Conservation (phyloP, 2,888 invertebrate genomes). For the Dynastes hyllus region DNA sequence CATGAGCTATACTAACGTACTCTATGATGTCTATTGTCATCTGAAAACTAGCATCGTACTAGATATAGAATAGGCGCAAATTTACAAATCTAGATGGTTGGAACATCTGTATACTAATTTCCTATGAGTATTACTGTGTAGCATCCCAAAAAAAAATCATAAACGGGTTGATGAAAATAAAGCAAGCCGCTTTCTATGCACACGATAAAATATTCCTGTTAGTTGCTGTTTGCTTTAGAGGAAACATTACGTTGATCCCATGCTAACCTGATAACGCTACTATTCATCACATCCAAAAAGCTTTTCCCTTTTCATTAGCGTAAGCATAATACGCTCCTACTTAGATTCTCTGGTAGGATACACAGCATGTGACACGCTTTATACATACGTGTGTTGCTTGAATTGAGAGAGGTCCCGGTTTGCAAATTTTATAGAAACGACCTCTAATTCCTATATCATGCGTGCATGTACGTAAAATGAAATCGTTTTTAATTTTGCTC, state of each 20-base stretch:
- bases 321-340: neutral
- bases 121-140: too few relatives aligned
- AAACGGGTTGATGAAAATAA: neutral
- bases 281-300: neutral
- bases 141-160: too few relatives aligned
- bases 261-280: neutral
- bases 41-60: too few relatives aligned
- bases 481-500: conserved; percentile 29
- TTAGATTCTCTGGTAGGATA: neutral
- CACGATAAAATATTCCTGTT: neutral
- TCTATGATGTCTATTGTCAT: too few relatives aligned
- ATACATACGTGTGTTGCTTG: neutral
- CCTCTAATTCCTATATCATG: conserved; percentile 2
- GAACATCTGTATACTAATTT: too few relatives aligned
- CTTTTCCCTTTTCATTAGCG: neutral
- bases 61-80: too few relatives aligned
- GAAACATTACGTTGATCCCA: neutral
- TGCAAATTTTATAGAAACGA: conserved; percentile 26
- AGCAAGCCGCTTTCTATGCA: neutral
- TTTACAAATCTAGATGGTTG: too few relatives aligned
- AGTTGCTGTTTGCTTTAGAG: neutral
- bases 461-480: neutral
- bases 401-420: neutral
- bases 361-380: neutral
- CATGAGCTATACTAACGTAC: too few relatives aligned